A percentile compares a stretch with the other conserved stretches of the same genome.
phyloP scores from a whole-genome alignment of 2,797 vertebrate genomes.

The Melanotaenia nigrans region DNA sequence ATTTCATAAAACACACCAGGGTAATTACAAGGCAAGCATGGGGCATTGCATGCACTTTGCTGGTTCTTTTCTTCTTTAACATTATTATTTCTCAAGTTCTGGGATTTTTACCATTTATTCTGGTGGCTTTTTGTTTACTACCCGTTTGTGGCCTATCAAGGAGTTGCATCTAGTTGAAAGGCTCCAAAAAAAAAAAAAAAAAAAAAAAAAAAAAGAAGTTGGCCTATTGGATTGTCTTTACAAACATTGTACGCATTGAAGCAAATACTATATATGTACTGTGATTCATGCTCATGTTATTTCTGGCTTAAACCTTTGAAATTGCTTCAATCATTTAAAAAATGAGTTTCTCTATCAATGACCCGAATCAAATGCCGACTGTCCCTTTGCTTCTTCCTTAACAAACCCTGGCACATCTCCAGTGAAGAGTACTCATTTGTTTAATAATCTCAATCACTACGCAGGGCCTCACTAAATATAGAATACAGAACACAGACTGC shows the following conservation, averaged over 20 bases:
- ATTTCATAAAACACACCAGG: conserved; percentile 60
- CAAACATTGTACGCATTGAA: conserved; percentile 16
- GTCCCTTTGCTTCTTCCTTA: conserved; percentile 53
- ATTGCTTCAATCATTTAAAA: conserved; percentile 42
- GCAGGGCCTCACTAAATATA: conserved; percentile 71
- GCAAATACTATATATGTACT: conserved; percentile 37
- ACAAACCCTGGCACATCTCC: conserved; percentile 62
- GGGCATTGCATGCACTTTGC: conserved; percentile 39
- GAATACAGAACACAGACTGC: conserved; percentile 58
- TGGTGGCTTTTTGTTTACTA: conserved; percentile 62
- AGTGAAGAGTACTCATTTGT: conserved; percentile 73
- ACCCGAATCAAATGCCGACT: conserved; percentile 49
- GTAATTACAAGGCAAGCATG: conserved; percentile 49
- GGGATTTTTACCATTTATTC: conserved; percentile 52
- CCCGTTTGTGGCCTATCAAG: conserved; percentile 56
- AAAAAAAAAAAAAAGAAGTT: conserved; percentile 47
- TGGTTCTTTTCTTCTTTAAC: conserved; percentile 52
- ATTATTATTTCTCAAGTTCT: conserved; percentile 40
- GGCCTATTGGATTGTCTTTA: conserved; percentile 38
- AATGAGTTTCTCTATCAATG: conserved; percentile 44
- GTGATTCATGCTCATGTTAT: conserved; percentile 40
- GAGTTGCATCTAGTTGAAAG: conserved; percentile 63
- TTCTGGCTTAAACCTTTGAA: conserved; percentile 28
- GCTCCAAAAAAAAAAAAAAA: conserved; percentile 66
- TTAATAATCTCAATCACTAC: conserved; percentile 79